Evolutionary conservation across 2,113 vertebrate species (phyloP).

Genomic region (Oryzias javanicus): DNA sequence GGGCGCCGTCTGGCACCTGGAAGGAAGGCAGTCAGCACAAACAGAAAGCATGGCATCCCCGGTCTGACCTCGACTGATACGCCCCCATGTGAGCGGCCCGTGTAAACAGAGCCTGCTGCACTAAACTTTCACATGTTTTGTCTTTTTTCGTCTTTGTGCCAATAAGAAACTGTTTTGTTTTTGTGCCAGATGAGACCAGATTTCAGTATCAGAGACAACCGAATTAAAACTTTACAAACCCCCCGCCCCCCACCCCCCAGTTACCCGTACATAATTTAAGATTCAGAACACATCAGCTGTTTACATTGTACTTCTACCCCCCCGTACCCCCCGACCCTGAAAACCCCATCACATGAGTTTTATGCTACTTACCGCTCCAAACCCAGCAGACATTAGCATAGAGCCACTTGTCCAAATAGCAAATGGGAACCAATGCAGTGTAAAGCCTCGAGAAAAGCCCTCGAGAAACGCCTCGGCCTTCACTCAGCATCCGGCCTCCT

Average conservation of each 20-base stretch:
- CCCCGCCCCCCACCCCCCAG: background rate
- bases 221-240: too few relatives aligned
- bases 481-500: constrained; percentile 82
- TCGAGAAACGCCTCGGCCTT: constrained; percentile 81
- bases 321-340: constrained; percentile 65
- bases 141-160: background rate
- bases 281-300: constrained; percentile 20
- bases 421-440: constrained; percentile 85
- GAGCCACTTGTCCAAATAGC: constrained; percentile 92
- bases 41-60: constrained; percentile 49
- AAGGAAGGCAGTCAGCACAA: constrained; percentile 53
- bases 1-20: constrained; percentile 59
- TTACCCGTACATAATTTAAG: constrained; percentile 1
- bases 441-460: constrained; percentile 83
- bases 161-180: too few relatives aligned
- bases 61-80: constrained; percentile 43
- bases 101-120: constrained; percentile 43
- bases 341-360: constrained; percentile 82
- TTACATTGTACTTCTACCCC: constrained; percentile 46
- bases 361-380: constrained; percentile 90
- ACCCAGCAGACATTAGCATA: constrained; percentile 88
- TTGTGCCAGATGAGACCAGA: too few relatives aligned
- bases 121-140: constrained; percentile 28
- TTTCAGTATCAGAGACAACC: too few relatives aligned
- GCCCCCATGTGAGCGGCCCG: constrained; percentile 39